Evolutionary conservation across 2,888 invertebrate species (phyloP), one percentile per base, ranked within the genome.

Genomic region (Lissonota sp.): DNA sequence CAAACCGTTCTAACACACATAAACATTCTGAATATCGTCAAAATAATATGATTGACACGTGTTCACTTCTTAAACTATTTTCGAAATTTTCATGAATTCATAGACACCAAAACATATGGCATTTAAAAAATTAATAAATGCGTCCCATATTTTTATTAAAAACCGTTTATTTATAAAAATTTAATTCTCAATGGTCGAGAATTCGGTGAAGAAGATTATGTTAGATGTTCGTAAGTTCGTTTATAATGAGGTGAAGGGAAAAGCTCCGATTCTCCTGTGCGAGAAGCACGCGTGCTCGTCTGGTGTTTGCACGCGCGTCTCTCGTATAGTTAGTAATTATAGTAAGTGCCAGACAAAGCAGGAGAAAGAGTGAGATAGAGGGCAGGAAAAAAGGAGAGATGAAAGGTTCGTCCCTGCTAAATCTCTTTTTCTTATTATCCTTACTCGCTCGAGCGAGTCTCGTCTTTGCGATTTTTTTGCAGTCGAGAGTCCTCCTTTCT

Each of bases 381-480:
- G 51, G 8, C 8, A 8, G 6, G 12, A 39, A 16, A 16, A 12
- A 58, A 12, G 6, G 55, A 70, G 49, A 10, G 42, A 71, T 66
- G 64, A 39, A 53, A 75, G 67, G 58, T 66, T 69, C 67, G 53
- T 76, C 63, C 49, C 64, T 57, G 72, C 69, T 60, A 55, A 71
- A 77, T 80, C 79, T 77, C 84, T 69, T 83, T 84, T 80, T 80
- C 62, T 80, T 84, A 69, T 83, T 83, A 76, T 82, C 72, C 66
- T 69, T 66, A 58, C 51, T 72, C 60, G 55, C 57, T 69, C 75
- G 73, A 75, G 74, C 79, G 80, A 74, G 74, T 64, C 78, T 84
- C 82, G 71, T 83, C 83, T 84, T 84, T 78, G 70, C 78, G 51
- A 73, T 84, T 62, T 82, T 82, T 84, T 84, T 84, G 75, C 80